A percentile compares a stretch with the other conserved stretches of the same genome.
Conservation (phyloP, 2,888 invertebrate genomes). For the Dolichomitus sp. region DNA sequence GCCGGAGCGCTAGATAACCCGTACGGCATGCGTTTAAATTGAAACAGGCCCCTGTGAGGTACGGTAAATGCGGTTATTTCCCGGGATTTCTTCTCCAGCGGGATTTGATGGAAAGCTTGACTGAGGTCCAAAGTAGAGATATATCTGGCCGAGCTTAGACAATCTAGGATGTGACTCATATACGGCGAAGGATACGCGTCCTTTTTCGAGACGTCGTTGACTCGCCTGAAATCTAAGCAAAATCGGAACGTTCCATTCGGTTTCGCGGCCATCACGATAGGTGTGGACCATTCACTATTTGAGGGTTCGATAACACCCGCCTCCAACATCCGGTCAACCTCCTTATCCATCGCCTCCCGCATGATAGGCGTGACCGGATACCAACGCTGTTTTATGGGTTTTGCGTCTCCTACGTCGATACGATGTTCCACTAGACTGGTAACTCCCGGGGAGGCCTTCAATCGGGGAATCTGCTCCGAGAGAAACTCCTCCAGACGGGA, state of each 20-base stretch:
- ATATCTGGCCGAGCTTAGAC: too few relatives aligned
- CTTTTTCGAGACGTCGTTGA: slow-evolving; percentile 75
- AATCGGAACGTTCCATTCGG: slow-evolving; percentile 74
- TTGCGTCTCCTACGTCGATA: not conserved
- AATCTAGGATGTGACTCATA: too few relatives aligned
- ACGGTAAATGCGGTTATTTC: slow-evolving; percentile 66
- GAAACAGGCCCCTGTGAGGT: slow-evolving; percentile 48
- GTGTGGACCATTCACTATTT: slow-evolving; percentile 68
- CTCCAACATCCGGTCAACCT: not conserved
- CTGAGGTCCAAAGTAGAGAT: slow-evolving; percentile 1
- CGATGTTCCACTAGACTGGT: slow-evolving; percentile 45
- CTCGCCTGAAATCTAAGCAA: slow-evolving; percentile 74
- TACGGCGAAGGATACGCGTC: slow-evolving; percentile 66
- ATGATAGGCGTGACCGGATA: not conserved
- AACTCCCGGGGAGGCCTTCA: not conserved
- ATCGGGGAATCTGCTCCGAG: not conserved
- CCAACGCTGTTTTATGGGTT: not conserved
- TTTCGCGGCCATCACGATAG: slow-evolving; percentile 73
- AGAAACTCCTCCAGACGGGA: not conserved
- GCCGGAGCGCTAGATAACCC: slow-evolving; percentile 65
- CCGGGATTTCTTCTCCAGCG: slow-evolving; percentile 41
- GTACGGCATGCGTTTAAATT: slow-evolving; percentile 63
- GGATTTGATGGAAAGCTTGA: slow-evolving; percentile 67
- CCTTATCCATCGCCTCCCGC: not conserved
- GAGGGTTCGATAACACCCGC: not conserved